Percentiles rank a stretch among this genome's conserved stretches.
Conservation (phyloP, 2,113 vertebrate species). For the Trogon melanurus region DNA sequence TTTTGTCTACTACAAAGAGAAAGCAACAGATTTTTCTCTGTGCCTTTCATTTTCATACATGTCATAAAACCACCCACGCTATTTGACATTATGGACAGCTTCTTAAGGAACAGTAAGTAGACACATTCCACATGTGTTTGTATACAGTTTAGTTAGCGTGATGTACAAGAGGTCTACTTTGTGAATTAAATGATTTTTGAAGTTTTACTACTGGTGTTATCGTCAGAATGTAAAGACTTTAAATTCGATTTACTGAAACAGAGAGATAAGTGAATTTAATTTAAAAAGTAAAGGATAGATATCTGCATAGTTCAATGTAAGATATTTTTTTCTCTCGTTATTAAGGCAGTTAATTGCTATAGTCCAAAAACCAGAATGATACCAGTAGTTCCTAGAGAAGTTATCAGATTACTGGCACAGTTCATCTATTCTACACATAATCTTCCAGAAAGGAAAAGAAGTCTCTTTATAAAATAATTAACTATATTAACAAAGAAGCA, state of each 20-base stretch:
- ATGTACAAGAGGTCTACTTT: neutral
- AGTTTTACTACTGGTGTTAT: neutral
- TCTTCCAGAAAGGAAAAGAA: neutral
- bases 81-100: neutral
- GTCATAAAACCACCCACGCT: neutral
- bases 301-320: neutral
- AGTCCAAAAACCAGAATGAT: neutral
- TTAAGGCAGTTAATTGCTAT: neutral
- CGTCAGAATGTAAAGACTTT: neutral
- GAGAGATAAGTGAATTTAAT: neutral
- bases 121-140: accelerated
- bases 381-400: neutral
- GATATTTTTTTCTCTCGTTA: neutral
- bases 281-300: neutral
- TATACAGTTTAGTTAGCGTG: neutral
- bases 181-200: neutral
- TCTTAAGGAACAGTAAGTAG: neutral
- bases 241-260: neutral
- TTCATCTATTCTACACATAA: neutral
- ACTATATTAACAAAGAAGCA: neutral
- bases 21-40: neutral
- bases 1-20: neutral
- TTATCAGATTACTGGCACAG: neutral
- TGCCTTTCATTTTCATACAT: neutral
- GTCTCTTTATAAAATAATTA: neutral